A percentile compares a stretch with the other conserved stretches of the same genome.
Evolutionary conservation across 1,140 invertebrate species (phyloP).

Genomic region (Cyclina sinensis): DNA sequence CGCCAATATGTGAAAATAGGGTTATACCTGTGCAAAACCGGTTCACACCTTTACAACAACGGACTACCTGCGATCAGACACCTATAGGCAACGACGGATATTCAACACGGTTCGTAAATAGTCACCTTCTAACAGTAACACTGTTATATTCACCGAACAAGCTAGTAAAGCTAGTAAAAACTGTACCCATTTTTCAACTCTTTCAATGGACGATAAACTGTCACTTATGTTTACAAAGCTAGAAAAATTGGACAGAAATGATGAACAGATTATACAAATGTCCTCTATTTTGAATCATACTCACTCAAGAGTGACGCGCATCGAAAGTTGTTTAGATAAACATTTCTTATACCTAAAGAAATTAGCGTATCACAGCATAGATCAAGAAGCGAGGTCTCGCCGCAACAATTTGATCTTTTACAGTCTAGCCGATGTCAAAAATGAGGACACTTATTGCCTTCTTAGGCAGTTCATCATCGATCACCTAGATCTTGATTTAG

Average conservation of each 20-base stretch:
- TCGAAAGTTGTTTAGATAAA: background rate
- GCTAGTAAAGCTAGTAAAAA: too few species aligned
- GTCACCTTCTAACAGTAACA: too few species aligned
- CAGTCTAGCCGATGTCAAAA: background rate
- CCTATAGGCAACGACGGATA: too few species aligned
- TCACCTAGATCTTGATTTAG: background rate
- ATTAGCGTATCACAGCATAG: constrained; percentile 20
- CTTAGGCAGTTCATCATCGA: background rate
- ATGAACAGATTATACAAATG: constrained; percentile 16
- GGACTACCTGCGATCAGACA: too few species aligned
- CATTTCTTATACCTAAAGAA: background rate
- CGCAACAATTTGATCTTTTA: constrained; percentile 16
- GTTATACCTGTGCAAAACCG: too few species aligned
- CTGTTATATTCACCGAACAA: too few species aligned
- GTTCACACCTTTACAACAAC: too few species aligned
- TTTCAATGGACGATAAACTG: constrained; percentile 5
- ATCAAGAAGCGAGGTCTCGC: background rate
- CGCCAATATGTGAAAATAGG: too few species aligned
- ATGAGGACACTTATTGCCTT: background rate
- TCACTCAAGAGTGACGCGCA: background rate
- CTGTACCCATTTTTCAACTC: background rate
- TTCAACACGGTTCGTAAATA: too few species aligned
- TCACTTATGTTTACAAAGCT: background rate
- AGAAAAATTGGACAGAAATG: background rate
- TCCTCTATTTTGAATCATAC: background rate